These are phyloP conservation scores for Sorex araneus DNA, from an alignment of 2,113 vertebrate species.

Conservation along the genomic window DNA sequence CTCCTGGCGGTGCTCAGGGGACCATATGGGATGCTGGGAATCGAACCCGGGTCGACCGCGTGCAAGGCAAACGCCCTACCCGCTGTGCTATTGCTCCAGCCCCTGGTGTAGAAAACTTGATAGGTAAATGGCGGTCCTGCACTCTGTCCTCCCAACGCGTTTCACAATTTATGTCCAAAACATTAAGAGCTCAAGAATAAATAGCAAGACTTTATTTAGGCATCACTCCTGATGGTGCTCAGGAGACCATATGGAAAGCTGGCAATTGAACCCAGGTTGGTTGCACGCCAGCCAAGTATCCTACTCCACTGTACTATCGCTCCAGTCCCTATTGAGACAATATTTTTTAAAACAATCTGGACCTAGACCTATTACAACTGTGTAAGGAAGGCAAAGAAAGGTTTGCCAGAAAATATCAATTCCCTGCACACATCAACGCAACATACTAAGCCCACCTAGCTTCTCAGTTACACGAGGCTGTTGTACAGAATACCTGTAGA, in stretches of 20 bases:
- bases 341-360: not conserved
- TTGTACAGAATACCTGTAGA: not conserved
- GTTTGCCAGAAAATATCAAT: constrained; percentile 7
- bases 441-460: not conserved
- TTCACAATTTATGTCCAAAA: constrained; percentile 2
- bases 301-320: no score
- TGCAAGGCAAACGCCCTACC: no score
- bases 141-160: not conserved
- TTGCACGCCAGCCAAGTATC: no score
- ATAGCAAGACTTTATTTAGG: not conserved
- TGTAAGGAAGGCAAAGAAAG: not conserved
- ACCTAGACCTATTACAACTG: not conserved
- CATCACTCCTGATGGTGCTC: no score
- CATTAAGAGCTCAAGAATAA: not conserved
- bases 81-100: no score
- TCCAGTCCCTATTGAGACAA: no score
- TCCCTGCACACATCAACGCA: not conserved
- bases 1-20: no score
- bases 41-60: no score
- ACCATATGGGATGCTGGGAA: no score
- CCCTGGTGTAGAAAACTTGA: not conserved
- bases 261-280: no score
- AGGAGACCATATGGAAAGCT: no score
- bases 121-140: not conserved
- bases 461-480: not conserved